Conservation (phyloP, 2,113 vertebrate genomes). For the Rhabdornis inornatus region DNA sequence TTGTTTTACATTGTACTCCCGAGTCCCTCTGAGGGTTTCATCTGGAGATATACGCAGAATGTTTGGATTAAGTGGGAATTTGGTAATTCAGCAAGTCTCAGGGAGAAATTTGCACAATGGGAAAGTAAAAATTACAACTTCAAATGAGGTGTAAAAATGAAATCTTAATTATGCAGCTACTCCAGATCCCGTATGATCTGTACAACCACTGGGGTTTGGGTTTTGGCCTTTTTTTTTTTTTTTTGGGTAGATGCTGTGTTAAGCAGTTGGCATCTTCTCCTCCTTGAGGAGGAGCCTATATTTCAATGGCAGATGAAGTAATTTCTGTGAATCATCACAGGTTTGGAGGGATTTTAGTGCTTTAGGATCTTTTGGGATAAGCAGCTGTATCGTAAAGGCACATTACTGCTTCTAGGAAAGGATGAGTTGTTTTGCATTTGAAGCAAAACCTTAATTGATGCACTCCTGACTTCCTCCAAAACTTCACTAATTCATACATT, state of each 20-base stretch:
- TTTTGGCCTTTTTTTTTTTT: neutral
- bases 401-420: neutral
- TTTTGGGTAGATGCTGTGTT: neutral
- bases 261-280: neutral
- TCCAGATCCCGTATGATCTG: neutral
- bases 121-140: neutral
- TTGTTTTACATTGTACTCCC: neutral
- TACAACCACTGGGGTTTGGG: neutral
- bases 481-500: neutral
- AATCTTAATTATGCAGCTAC: neutral
- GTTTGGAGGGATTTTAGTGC: neutral
- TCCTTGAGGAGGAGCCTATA: neutral
- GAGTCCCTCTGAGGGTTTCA: neutral
- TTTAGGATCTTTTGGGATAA: conserved; percentile 10
- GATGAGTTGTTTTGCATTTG: conserved; percentile 14
- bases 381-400: neutral
- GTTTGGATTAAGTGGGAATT: neutral
- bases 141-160: conserved; percentile 27
- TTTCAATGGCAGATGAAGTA: conserved; percentile 1
- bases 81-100: neutral
- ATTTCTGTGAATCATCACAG: conserved; percentile 5
- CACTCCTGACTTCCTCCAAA: neutral
- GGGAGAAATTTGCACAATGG: neutral
- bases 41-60: neutral
- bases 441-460: conserved; percentile 16